phyloP scores from a whole-genome alignment of 2,113 vertebrate genomes.

The Agelaius tricolor region DNA sequence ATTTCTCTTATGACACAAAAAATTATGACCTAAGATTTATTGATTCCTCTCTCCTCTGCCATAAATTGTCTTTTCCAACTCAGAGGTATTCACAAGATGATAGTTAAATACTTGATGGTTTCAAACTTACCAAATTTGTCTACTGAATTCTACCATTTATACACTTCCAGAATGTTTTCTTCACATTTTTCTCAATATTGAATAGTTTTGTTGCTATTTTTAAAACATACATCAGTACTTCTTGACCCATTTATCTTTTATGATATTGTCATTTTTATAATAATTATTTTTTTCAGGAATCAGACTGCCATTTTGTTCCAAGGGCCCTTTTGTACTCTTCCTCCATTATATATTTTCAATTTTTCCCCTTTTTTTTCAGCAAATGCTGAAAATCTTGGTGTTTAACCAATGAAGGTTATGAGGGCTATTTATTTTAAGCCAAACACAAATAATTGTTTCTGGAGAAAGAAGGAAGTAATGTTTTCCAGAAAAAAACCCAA shows the following conservation, averaged over 20 bases:
- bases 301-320: not conserved
- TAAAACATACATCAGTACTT: not conserved
- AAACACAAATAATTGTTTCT: not conserved
- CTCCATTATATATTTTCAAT: not conserved
- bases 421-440: not conserved
- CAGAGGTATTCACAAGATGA: not conserved
- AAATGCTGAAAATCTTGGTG: not conserved
- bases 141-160: not conserved
- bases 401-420: not conserved
- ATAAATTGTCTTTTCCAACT: not conserved
- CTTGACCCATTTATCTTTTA: not conserved
- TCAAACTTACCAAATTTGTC: not conserved
- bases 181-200: constrained; percentile 1
- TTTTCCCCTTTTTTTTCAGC: not conserved
- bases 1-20: not conserved
- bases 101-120: not conserved
- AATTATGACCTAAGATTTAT: not conserved
- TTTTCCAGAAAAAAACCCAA: not conserved
- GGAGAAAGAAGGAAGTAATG: not conserved
- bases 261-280: not conserved
- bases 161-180: not conserved
- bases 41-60: not conserved
- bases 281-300: not conserved
- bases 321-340: not conserved
- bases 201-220: not conserved